Conservation (phyloP, 53 echinoderm and acorn worm species). For the Temnopleurus reevesii region DNA sequence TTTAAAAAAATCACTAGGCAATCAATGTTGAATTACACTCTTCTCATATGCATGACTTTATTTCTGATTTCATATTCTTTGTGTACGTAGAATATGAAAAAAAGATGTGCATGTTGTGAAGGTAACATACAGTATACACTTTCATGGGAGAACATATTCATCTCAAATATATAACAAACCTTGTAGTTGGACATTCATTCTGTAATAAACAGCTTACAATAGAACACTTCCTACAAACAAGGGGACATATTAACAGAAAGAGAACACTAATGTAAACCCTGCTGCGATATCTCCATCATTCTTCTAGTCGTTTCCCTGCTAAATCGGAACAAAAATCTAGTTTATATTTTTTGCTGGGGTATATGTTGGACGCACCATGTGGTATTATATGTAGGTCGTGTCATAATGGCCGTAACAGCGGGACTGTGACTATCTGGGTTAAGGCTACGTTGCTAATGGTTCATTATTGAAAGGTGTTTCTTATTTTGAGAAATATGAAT, state of each 20-base stretch:
- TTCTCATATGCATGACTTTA: no score
- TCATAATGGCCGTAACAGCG: conserved; percentile 22
- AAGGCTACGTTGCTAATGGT: neutral
- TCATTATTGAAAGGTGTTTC: neutral
- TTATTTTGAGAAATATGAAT: no score
- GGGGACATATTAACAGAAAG: neutral
- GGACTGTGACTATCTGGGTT: conserved; percentile 4
- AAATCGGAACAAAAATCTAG: conserved; percentile 45
- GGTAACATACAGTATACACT: no score
- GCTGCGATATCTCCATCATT: neutral
- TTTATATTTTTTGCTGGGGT: conserved; percentile 5
- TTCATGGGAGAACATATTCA: no score
- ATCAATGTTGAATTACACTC: no score
- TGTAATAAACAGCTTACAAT: neutral
- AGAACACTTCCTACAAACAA: neutral
- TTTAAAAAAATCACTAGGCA: no score
- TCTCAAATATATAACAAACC: no score
- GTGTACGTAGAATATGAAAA: no score
- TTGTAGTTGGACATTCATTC: no score
- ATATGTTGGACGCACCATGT: conserved; percentile 41
- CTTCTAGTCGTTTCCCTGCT: neutral
- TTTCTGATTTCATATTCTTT: no score
- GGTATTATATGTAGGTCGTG: conserved; percentile 37
- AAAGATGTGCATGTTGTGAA: no score
- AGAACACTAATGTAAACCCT: conserved; percentile 33